Evolutionary conservation across 35 echinoderm and acorn worm genomes (phyloP).

Genomic region (Holothuria glaberrima): DNA sequence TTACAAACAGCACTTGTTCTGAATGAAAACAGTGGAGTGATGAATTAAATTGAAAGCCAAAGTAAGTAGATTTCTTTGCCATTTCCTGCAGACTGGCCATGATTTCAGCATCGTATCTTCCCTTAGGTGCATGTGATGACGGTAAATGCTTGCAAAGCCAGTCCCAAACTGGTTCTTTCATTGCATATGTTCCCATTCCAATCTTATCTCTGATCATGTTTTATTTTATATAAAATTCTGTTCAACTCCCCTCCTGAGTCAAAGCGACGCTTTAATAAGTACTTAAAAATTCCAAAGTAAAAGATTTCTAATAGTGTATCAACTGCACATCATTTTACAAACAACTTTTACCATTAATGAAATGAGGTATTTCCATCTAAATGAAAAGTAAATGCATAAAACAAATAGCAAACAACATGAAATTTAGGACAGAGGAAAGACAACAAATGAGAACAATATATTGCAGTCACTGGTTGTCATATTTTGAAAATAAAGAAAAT

Average conservation of each 20-base stretch:
- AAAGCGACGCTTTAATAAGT: background rate
- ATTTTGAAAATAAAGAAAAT: background rate
- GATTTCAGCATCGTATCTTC: slow-evolving; percentile 29
- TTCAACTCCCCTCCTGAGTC: background rate
- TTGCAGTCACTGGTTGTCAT: background rate
- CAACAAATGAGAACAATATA: no score
- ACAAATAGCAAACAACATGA: background rate
- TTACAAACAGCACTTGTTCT: no score
- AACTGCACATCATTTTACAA: background rate
- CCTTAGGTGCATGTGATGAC: background rate
- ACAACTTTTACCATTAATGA: slow-evolving; percentile 9
- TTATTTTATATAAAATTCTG: background rate
- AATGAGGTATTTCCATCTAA: background rate
- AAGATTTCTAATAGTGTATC: background rate
- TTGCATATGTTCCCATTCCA: slow-evolving; percentile 6
- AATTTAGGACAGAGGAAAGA: no score
- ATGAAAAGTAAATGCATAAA: background rate
- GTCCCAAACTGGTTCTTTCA: slow-evolving; percentile 10
- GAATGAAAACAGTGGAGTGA: no score
- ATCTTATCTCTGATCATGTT: background rate
- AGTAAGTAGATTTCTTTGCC: background rate
- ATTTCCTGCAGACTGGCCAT: slow-evolving; percentile 12
- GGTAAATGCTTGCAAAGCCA: background rate
- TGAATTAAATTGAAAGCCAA: background rate
- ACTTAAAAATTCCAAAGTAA: background rate